Percentiles rank a stretch among this genome's conserved stretches.
Conservation (phyloP, 2,113 vertebrate genomes). For the Dicentrarchus labrax region DNA sequence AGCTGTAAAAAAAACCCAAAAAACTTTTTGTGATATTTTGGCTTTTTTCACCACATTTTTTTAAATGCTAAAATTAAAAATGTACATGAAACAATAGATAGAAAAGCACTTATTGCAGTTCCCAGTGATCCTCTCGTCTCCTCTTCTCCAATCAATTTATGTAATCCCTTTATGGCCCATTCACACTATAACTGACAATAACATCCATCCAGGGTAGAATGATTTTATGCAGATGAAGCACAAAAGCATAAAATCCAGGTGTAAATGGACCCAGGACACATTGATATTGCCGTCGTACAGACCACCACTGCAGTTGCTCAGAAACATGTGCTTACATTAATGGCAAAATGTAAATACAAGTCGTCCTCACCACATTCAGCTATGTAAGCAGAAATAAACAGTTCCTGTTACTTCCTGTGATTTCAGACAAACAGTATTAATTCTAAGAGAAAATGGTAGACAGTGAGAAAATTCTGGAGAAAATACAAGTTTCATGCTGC, state of each 20-base stretch:
- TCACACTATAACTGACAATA: neutral
- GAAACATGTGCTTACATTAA: slow-evolving; percentile 41
- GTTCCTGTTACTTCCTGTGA: slow-evolving; percentile 35
- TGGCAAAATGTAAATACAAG: slow-evolving; percentile 48
- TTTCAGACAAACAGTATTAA: slow-evolving; percentile 19
- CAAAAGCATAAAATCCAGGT: slow-evolving; percentile 14
- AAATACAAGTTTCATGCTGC: slow-evolving; percentile 1
- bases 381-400: slow-evolving; percentile 41
- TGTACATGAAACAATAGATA: too few relatives aligned
- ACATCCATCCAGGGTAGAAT: neutral
- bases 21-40: neutral
- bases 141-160: neutral
- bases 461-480: neutral
- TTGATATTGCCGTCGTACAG: neutral
- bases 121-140: neutral
- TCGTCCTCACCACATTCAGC: slow-evolving; percentile 13
- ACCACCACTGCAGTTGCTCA: slow-evolving; percentile 21
- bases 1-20: neutral
- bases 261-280: neutral
- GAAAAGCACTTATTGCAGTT: neutral
- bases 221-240: slow-evolving; percentile 21
- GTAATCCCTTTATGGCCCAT: slow-evolving; percentile 2
- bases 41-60: neutral
- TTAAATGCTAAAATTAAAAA: neutral
- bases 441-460: slow-evolving; percentile 12